Evolutionary conservation across 2,113 vertebrate genomes (phyloP), one percentile per base, ranked within the genome.

Genomic region (Nyctereutes procyonoides): DNA sequence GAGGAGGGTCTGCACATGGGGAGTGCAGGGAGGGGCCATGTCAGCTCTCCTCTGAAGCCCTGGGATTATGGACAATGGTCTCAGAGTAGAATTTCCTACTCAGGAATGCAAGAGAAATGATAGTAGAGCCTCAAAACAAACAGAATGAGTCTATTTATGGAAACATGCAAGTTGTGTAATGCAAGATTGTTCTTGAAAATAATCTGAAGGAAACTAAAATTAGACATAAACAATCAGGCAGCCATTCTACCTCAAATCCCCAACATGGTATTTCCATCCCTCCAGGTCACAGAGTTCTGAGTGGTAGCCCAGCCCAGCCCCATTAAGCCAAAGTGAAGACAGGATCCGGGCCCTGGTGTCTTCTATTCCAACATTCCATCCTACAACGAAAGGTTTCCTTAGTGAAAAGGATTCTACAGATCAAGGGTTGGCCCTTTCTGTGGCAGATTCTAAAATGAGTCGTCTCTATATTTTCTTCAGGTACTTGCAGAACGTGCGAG

Each of bases 171-270:
- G 38, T n/a, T 65, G 56, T 55, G 1, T 60, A 35, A 71, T 30
- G 62, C 15, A 82, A 38, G 60, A 63, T 2, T 89, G 17, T 48
- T 85, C 80, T 88, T 87, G 79, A 88, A 96, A 90, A 67, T 80
- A 85, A 96, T 80, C 43, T 24, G 15, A 77, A 62, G 84, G 74
- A 95, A 88, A 85, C 35, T 65, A 91, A 96, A 87, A 88, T 82
- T 69, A 77, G 28, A 79, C 43, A 48, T 28, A 82, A 67, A 51
- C 48, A 74, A 87, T 71, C 51, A 30, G 24, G 43, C 76, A 81
- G 58, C 63, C 17, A 30, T 73, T 58, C 15, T 32, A 81, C 77
- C 63, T 89, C 88, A 86, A 95, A 67, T 74, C 20, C 32, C 30
- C 28, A 83, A 20, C 56, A 35, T 3, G 24, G 9, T 28, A 32